Conservation (phyloP, 1,140 invertebrate species). For the Drosophila suzukii region DNA sequence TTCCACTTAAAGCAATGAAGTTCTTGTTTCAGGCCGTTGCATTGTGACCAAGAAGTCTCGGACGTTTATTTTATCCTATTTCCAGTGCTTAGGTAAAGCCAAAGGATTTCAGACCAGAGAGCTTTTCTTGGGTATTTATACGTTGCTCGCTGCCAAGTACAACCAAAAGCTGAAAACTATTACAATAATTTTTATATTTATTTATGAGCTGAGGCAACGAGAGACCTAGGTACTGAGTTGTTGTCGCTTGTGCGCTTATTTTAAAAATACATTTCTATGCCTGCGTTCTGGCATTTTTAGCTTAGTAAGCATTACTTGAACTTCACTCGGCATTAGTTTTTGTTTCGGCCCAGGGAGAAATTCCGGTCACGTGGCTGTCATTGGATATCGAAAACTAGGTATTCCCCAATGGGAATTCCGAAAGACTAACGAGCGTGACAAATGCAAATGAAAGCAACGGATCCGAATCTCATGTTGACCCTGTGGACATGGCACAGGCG, state of each 20-base stretch:
- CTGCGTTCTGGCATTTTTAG: slow-evolving; percentile 2
- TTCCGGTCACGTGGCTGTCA: slow-evolving; percentile 62
- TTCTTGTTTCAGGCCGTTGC: slow-evolving; percentile 21
- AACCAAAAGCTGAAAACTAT: slow-evolving; percentile 41
- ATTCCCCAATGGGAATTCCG: slow-evolving; percentile 63
- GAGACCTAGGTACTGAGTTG: slow-evolving; percentile 4
- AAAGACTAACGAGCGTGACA: slow-evolving; percentile 68
- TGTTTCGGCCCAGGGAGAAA: slow-evolving; percentile 4
- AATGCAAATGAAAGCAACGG: slow-evolving; percentile 62
- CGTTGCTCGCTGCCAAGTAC: slow-evolving; percentile 47
- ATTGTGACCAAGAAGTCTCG: slow-evolving; percentile 7
- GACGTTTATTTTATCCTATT: slow-evolving; percentile 45
- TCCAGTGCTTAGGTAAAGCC: slow-evolving; percentile 57
- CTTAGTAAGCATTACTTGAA: slow-evolving; percentile 24
- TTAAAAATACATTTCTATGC: slow-evolving; percentile 16
- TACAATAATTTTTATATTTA: slow-evolving; percentile 50
- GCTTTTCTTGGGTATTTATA: slow-evolving; percentile 43
- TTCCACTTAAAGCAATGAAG: slow-evolving; percentile 4
- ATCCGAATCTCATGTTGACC: slow-evolving; percentile 42
- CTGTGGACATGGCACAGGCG: slow-evolving; percentile 28
- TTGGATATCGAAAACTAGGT: slow-evolving; percentile 62
- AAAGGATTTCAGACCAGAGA: slow-evolving; percentile 42
- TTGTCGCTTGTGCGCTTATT: slow-evolving; percentile 15
- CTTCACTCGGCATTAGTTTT: slow-evolving; percentile 4
- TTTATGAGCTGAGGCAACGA: slow-evolving; percentile 51